A percentile compares a stretch with the other conserved stretches of the same genome.
phyloP scores from a whole-genome alignment of 2,888 invertebrate genomes.

The Aporophyla nigra region DNA sequence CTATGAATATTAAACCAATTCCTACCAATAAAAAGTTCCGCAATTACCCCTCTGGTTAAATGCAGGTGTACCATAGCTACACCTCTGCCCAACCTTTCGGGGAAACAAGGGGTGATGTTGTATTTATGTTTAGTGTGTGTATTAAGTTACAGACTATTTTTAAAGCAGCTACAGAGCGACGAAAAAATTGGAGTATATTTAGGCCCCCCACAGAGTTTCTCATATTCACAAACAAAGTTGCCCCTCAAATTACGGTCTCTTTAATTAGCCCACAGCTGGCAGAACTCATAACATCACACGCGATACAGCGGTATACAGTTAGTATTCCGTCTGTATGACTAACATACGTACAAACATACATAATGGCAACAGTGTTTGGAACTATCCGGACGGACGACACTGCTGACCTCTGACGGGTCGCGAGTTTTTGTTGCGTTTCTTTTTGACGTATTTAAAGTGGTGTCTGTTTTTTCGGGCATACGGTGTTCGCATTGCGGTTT shows the following conservation, averaged over 20 bases:
- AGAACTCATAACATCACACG: conserved; percentile 51
- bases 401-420: conserved; percentile 55
- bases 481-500: conserved; percentile 30
- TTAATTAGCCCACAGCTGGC: conserved; percentile 60
- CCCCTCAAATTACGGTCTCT: conserved; percentile 42
- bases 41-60: no score
- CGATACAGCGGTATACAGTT: conserved; percentile 38
- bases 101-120: no score
- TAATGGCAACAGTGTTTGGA: conserved; percentile 39
- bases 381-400: conserved; percentile 33
- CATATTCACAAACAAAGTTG: conserved; percentile 30
- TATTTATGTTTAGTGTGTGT: no score
- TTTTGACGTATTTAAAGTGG: conserved; percentile 44
- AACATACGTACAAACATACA: conserved; percentile 57
- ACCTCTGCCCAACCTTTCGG: no score
- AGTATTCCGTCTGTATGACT: conserved; percentile 56
- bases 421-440: conserved; percentile 41
- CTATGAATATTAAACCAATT: no score
- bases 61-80: no score
- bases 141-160: background rate
- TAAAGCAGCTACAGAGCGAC: background rate
- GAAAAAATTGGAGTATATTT: background rate
- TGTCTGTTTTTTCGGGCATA: conserved; percentile 33
- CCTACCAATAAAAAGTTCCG: no score
- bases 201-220: conserved; percentile 41